Evolutionary conservation across 2,888 invertebrate species (phyloP).

Genomic region (Gari tellinella): DNA sequence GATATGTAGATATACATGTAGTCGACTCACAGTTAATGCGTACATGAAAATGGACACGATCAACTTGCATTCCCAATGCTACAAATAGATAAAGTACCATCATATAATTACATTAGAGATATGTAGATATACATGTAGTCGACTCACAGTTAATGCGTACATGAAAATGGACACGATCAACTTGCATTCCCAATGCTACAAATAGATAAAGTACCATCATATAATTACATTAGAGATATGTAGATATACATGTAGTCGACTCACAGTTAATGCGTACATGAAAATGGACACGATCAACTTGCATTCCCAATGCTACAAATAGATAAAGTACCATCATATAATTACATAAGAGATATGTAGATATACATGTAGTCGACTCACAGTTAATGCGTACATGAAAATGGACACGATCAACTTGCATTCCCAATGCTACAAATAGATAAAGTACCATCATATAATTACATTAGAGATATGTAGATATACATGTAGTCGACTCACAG

Average conservation of each 20-base stretch:
- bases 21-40: slow-evolving; percentile 87
- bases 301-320: slow-evolving; percentile 85
- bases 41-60: slow-evolving; percentile 88
- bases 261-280: slow-evolving; percentile 89
- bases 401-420: slow-evolving; percentile 87
- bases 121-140: neutral
- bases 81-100: slow-evolving; percentile 59
- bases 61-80: slow-evolving; percentile 88
- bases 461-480: neutral
- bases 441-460: neutral
- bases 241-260: slow-evolving; percentile 71
- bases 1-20: neutral
- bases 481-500: slow-evolving; percentile 85
- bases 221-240: neutral
- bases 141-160: slow-evolving; percentile 89
- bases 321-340: neutral
- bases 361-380: slow-evolving; percentile 84
- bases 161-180: slow-evolving; percentile 88
- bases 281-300: slow-evolving; percentile 88
- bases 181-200: slow-evolving; percentile 88
- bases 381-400: slow-evolving; percentile 88
- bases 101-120: neutral
- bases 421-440: slow-evolving; percentile 85
- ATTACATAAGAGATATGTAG: neutral
- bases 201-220: slow-evolving; percentile 6